These are phyloP conservation scores for Tragelaphus buxtoni DNA, from an alignment of 2,113 vertebrate species.

Conservation along the genomic window DNA sequence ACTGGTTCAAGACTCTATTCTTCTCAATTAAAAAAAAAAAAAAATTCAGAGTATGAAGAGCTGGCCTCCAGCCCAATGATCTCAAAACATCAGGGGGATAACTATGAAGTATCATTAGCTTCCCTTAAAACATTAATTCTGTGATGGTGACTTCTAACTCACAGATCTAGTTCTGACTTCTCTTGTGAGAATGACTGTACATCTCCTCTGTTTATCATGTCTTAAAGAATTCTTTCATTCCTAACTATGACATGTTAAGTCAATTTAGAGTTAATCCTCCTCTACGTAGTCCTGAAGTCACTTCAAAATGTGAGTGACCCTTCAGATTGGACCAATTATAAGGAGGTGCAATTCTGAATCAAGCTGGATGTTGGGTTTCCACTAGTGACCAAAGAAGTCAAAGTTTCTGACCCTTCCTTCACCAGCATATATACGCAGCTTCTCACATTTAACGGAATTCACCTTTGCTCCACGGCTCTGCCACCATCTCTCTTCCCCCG, in stretches of 20 bases:
- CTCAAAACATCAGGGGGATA: background rate
- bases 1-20: background rate
- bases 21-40: background rate
- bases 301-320: background rate
- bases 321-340: background rate
- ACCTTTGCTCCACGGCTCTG: background rate
- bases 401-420: background rate
- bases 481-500: background rate
- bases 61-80: background rate
- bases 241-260: background rate
- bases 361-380: background rate
- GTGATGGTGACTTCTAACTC: background rate
- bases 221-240: background rate
- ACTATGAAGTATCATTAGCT: background rate
- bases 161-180: background rate
- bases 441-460: background rate
- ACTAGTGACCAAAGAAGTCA: background rate
- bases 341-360: background rate
- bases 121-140: conserved; percentile 12
- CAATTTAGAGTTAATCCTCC: background rate
- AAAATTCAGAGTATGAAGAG: background rate
- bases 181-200: background rate
- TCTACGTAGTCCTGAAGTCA: background rate
- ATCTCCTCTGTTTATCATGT: background rate
- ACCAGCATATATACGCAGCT: background rate